Conservation (phyloP, 2,888 invertebrate genomes). For the Diarsia dahlii region DNA sequence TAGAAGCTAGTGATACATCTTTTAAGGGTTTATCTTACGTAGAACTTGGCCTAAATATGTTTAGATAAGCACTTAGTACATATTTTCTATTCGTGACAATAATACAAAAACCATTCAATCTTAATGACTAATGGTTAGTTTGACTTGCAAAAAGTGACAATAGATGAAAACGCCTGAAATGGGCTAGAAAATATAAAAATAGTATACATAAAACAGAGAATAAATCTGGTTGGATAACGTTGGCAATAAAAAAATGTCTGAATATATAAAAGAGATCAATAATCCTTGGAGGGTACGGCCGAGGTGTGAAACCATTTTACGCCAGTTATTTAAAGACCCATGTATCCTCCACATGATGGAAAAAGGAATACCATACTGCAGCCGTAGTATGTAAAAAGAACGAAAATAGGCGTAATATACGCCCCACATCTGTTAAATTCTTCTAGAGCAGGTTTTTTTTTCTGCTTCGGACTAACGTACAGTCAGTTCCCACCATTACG, state of each 20-base stretch:
- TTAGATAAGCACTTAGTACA: slow-evolving; percentile 45
- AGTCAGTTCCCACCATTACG: no score
- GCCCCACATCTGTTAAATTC: not conserved
- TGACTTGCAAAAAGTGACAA: not conserved
- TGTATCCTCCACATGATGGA: no score
- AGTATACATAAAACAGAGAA: not conserved
- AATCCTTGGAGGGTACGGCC: no score
- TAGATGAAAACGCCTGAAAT: not conserved
- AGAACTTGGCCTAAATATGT: slow-evolving; percentile 34
- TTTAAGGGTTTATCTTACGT: not conserved
- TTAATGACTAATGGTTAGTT: not conserved
- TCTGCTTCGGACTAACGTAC: no score
- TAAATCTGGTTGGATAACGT: not conserved
- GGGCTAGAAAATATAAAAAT: not conserved
- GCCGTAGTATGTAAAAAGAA: not conserved
- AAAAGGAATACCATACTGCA: not conserved
- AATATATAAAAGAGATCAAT: no score
- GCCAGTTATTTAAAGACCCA: no score
- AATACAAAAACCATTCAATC: slow-evolving; percentile 25
- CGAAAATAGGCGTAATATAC: not conserved
- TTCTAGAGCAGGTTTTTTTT: no score
- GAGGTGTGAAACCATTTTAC: no score
- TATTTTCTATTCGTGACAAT: slow-evolving; percentile 54
- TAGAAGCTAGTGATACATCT: slow-evolving; percentile 17
- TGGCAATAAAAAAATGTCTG: not conserved